Percentiles rank a stretch among this genome's conserved stretches.
These are phyloP conservation scores for Brachionus asplanchnoidis DNA, from an alignment of 1,140 invertebrate genomes.

Conservation along the genomic window DNA sequence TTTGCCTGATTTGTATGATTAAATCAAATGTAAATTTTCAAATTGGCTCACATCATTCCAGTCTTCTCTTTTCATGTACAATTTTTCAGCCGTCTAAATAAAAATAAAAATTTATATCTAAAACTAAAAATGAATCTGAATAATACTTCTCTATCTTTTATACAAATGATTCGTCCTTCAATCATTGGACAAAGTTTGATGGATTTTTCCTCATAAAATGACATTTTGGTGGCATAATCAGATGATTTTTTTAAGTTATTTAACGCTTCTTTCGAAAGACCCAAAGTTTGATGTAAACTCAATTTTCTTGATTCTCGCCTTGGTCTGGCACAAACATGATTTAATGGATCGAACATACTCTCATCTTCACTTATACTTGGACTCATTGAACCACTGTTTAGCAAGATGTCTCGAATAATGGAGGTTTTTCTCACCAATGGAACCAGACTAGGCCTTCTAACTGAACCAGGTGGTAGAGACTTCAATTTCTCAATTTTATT, in stretches of 20 bases:
- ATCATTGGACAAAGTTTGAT: neutral
- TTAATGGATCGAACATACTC: neutral
- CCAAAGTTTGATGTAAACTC: neutral
- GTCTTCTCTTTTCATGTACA: neutral
- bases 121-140: neutral
- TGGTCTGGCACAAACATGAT: neutral
- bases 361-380: neutral
- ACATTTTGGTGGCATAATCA: neutral
- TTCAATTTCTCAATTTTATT: slow-evolving; percentile 3
- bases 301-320: slow-evolving; percentile 25
- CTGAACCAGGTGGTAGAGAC: neutral
- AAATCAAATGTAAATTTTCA: neutral
- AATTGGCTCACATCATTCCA: neutral
- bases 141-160: slow-evolving; percentile 9
- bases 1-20: neutral
- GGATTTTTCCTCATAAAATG: slow-evolving; percentile 1
- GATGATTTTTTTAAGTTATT: neutral
- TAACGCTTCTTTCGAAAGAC: neutral
- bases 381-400: neutral
- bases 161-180: neutral
- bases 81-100: neutral
- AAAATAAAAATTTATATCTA: neutral
- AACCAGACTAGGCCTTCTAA: neutral
- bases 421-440: slow-evolving; percentile 5
- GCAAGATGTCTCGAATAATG: neutral